Percentiles rank a stretch among this genome's conserved stretches.
Conservation (phyloP, 2,888 invertebrate species). For the Sepioteuthis lessoniana region DNA sequence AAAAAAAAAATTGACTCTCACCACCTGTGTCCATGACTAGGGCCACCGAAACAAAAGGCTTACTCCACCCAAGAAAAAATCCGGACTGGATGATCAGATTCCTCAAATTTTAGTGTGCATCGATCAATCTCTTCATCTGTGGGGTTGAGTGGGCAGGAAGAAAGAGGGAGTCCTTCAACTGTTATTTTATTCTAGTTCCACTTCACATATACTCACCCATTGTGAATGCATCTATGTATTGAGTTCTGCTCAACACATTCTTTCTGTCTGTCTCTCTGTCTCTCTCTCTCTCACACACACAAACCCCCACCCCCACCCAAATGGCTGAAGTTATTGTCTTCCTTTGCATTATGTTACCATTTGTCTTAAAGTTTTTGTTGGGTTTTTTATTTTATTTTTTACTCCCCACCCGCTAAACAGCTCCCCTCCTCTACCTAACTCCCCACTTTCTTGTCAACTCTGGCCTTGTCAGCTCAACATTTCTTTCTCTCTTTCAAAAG, state of each 20-base stretch:
- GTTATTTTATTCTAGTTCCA: too few species aligned
- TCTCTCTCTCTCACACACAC: too few species aligned
- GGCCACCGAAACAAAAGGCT: background rate
- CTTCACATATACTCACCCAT: too few species aligned
- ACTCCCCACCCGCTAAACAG: background rate
- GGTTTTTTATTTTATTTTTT: background rate
- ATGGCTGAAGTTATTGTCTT: background rate
- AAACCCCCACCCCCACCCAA: too few species aligned
- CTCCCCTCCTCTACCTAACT: background rate
- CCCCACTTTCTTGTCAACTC: background rate
- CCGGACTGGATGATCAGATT: background rate
- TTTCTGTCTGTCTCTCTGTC: too few species aligned
- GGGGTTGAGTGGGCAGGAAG: background rate
- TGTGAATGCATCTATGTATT: too few species aligned
- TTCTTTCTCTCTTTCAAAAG: background rate
- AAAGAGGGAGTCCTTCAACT: background rate
- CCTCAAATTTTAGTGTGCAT: background rate
- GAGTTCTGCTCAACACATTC: too few species aligned
- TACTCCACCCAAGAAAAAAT: background rate
- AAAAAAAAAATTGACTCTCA: background rate
- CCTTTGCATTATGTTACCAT: background rate
- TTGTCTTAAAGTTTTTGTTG: background rate
- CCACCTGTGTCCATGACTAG: background rate
- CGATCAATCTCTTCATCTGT: background rate
- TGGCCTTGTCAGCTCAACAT: background rate